These are phyloP conservation scores for Amphiduros pacificus DNA, from an alignment of 2,888 invertebrate species.

Conservation along the genomic window DNA sequence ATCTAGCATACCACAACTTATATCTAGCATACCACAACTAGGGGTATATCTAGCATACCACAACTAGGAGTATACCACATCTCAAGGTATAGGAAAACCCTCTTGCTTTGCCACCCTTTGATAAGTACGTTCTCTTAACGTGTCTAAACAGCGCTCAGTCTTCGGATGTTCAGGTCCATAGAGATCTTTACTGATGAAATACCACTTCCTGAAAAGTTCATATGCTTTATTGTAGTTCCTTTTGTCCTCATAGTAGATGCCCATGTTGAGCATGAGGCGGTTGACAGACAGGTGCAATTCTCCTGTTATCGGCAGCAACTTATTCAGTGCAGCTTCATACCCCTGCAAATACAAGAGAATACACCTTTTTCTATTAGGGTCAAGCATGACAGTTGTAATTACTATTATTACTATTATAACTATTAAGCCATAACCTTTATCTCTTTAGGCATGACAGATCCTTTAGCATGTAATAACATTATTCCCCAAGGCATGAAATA, in stretches of 20 bases:
- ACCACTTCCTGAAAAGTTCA: conserved; percentile 19
- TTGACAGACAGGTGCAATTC: conserved; percentile 23
- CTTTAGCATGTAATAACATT: too few relatives aligned
- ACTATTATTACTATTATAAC: too few relatives aligned
- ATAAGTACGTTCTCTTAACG: conserved; percentile 27
- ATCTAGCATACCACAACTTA: too few relatives aligned
- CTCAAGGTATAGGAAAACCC: conserved; percentile 20
- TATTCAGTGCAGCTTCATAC: conserved; percentile 25
- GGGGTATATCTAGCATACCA: too few relatives aligned
- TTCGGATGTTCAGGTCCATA: conserved; percentile 23
- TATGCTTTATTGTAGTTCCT: conserved; percentile 27
- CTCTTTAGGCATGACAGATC: too few relatives aligned
- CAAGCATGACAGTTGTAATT: too few relatives aligned
- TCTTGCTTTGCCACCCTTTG: conserved; percentile 16
- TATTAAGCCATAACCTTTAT: too few relatives aligned
- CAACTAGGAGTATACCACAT: too few relatives aligned
- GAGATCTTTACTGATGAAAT: conserved; percentile 11
- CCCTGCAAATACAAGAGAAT: too few relatives aligned
- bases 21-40: too few relatives aligned
- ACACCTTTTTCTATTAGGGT: too few relatives aligned
- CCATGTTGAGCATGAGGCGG: conserved; percentile 30
- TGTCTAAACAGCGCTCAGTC: conserved; percentile 17
- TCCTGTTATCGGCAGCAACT: conserved; percentile 18
- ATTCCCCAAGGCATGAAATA: too few relatives aligned
- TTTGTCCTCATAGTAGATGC: conserved; percentile 30